Conservation (phyloP, 2,113 vertebrate genomes). For the Xiphophorus maculatus region DNA sequence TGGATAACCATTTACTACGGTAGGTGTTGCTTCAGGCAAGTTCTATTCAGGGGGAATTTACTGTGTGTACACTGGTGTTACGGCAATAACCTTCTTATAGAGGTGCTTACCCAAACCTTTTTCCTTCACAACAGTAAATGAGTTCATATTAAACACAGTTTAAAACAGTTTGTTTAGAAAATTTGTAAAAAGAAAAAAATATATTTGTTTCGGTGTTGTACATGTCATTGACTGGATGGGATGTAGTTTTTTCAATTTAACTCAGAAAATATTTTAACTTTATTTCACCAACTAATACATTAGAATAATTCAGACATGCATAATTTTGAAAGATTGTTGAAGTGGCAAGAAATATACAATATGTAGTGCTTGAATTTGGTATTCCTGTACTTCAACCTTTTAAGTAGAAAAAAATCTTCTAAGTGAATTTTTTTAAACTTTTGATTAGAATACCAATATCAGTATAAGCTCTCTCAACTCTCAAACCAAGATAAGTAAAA, state of each 20-base stretch:
- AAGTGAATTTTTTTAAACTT: too few species aligned
- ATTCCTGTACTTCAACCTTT: neutral
- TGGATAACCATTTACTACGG: constrained; percentile 80
- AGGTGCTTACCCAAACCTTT: constrained; percentile 42
- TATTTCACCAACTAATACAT: neutral
- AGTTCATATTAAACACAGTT: constrained; percentile 32
- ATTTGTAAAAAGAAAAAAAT: neutral
- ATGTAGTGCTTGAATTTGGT: neutral
- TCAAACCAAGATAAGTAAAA: too few species aligned
- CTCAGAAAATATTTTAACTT: neutral
- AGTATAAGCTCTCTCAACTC: too few species aligned
- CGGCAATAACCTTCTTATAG: constrained; percentile 67
- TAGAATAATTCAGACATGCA: neutral
- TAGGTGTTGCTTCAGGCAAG: constrained; percentile 78
- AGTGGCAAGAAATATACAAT: neutral
- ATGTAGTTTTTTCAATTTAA: neutral
- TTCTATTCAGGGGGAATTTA: constrained; percentile 65
- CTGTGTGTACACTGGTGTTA: constrained; percentile 60
- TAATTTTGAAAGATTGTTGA: neutral
- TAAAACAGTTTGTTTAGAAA: neutral
- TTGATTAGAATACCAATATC: too few species aligned
- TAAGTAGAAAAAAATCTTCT: neutral
- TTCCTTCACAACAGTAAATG: constrained; percentile 45
- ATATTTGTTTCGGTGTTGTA: neutral
- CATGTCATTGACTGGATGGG: neutral